Percentiles rank a stretch among this genome's conserved stretches.
These are phyloP conservation scores for Onthophagus sagittarius DNA, from an alignment of 2,888 invertebrate genomes.

Conservation along the genomic window DNA sequence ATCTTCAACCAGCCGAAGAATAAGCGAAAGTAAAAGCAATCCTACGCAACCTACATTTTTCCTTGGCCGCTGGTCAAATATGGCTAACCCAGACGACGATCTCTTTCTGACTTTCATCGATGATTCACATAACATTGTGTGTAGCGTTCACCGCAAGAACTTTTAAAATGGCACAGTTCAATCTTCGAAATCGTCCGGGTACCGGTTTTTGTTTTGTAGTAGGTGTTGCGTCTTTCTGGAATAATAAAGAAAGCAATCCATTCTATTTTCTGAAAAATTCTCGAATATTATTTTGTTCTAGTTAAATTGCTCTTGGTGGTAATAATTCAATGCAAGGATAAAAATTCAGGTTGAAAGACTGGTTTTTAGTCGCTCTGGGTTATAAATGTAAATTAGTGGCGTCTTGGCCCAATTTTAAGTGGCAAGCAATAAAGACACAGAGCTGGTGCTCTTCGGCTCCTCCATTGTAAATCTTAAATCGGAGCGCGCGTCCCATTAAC, in stretches of 20 bases:
- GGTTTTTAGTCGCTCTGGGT: background rate
- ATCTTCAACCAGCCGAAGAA: background rate
- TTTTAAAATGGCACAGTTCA: background rate
- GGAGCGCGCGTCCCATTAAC: background rate
- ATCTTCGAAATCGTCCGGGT: background rate
- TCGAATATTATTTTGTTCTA: background rate
- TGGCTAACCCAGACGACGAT: background rate
- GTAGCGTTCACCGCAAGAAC: background rate
- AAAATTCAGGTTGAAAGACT: background rate
- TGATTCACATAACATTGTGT: background rate
- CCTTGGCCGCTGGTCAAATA: background rate
- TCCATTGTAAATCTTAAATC: background rate
- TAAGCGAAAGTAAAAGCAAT: background rate
- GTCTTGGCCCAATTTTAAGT: background rate
- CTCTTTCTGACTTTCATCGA: background rate
- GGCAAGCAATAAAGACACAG: background rate
- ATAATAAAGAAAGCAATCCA: background rate
- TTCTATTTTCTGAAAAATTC: background rate
- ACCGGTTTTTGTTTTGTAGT: background rate
- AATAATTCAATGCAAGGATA: background rate
- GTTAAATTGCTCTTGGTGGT: background rate
- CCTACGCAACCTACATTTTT: background rate
- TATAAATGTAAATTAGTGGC: constrained; percentile 1
- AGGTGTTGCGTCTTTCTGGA: background rate
- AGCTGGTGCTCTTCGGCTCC: background rate